Conservation (phyloP, 2,113 vertebrate species). For the Pelmatolapia mariae region DNA sequence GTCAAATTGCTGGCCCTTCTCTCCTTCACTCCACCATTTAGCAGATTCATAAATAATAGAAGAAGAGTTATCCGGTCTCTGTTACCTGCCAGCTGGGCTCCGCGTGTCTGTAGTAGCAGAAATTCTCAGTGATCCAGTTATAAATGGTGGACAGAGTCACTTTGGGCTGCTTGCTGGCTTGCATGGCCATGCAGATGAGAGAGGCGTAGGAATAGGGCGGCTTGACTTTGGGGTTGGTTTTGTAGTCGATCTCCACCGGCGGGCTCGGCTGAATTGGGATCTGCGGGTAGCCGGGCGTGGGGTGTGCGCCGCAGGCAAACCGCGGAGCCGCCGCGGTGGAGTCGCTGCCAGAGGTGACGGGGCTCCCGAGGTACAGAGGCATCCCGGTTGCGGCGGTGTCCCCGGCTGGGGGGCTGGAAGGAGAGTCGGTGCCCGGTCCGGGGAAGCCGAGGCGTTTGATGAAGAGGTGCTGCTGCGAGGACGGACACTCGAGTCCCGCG, state of each 20-base stretch:
- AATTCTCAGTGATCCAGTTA: constrained; percentile 83
- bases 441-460: constrained; percentile 57
- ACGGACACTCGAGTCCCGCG: constrained; percentile 39
- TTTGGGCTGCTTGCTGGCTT: constrained; percentile 79
- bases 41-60: constrained; percentile 58
- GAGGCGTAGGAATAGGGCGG: constrained; percentile 83
- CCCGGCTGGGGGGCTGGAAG: constrained; percentile 78
- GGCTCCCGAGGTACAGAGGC: constrained; percentile 68
- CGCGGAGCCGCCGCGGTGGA: constrained; percentile 18
- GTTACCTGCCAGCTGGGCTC: constrained; percentile 87
- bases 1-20: constrained; percentile 25
- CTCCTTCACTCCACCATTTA: constrained; percentile 38
- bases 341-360: constrained; percentile 65
- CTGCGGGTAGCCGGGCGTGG: constrained; percentile 20
- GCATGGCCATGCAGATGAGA: constrained; percentile 86
- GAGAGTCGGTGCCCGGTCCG: constrained; percentile 65
- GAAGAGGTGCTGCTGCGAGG: constrained; percentile 60
- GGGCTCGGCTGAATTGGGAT: constrained; percentile 55
- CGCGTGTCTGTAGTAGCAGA: constrained; percentile 83
- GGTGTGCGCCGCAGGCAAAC: constrained; percentile 36
- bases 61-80: not conserved
- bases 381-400: constrained; percentile 76
- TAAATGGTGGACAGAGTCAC: constrained; percentile 84
- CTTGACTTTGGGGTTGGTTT: constrained; percentile 75
- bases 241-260: constrained; percentile 74